Evolutionary conservation across 2,797 vertebrate genomes (phyloP).

Genomic region (Alfaro cultratus): DNA sequence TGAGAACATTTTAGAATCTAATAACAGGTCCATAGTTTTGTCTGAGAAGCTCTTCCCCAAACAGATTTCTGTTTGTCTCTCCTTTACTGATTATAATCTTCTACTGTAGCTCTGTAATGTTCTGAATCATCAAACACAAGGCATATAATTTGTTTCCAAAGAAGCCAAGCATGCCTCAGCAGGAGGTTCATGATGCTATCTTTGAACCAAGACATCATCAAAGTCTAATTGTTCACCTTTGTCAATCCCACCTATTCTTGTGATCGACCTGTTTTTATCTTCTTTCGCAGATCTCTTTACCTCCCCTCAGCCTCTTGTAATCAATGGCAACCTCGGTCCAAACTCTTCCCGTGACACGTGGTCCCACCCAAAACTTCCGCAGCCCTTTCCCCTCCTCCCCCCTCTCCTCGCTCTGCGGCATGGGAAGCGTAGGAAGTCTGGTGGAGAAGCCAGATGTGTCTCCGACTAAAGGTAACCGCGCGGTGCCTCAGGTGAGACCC

Average conservation of each 20-base stretch:
- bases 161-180: neutral
- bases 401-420: conserved; percentile 80
- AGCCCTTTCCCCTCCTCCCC: conserved; percentile 74
- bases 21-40: neutral
- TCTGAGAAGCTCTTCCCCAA: neutral
- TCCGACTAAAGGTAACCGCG: conserved; percentile 81
- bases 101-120: neutral
- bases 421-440: conserved; percentile 98
- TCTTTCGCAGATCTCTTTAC: conserved; percentile 79
- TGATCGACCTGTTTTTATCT: conserved; percentile 3
- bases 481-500: conserved; percentile 85
- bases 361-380: conserved; percentile 81
- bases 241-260: neutral
- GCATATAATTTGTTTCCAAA: neutral
- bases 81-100: conserved; percentile 1
- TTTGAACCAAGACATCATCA: neutral
- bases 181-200: neutral
- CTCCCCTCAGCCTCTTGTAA: conserved; percentile 77
- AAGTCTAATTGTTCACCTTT: neutral
- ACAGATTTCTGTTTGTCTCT: neutral
- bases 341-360: conserved; percentile 87
- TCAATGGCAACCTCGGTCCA: conserved; percentile 95
- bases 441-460: conserved; percentile 91
- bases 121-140: neutral
- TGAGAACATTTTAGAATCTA: neutral